phyloP scores from a whole-genome alignment of 2,113 vertebrate species.

The Cariama cristata region DNA sequence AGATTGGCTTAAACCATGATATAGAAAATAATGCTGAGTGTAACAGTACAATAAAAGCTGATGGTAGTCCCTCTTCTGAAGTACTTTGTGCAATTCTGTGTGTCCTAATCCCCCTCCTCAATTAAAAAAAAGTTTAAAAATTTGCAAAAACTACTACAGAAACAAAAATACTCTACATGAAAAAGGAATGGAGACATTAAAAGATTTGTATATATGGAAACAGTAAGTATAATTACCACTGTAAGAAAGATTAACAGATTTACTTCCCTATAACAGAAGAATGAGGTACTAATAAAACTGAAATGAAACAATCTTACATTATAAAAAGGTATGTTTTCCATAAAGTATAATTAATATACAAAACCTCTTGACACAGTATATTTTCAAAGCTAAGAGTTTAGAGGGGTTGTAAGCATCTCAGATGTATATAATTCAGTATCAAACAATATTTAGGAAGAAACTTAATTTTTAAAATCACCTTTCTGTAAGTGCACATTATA shows the following conservation, averaged over 20 bases:
- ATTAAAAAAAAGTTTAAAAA: neutral
- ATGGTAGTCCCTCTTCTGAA: neutral
- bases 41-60: neutral
- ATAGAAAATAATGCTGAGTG: neutral
- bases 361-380: neutral
- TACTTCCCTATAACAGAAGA: neutral
- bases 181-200: neutral
- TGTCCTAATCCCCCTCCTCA: neutral
- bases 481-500: neutral
- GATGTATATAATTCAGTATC: neutral
- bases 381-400: neutral
- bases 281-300: neutral
- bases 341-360: neutral
- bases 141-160: neutral
- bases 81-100: neutral
- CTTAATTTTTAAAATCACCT: neutral
- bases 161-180: neutral
- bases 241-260: neutral
- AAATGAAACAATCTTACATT: neutral
- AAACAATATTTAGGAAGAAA: neutral
- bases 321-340: neutral
- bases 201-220: neutral
- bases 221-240: neutral
- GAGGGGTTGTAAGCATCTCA: neutral
- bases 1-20: conserved; percentile 1